Percentiles rank a stretch among this genome's conserved stretches.
Conservation (phyloP, 2,888 invertebrate genomes). For the Strigamia maritima region DNA sequence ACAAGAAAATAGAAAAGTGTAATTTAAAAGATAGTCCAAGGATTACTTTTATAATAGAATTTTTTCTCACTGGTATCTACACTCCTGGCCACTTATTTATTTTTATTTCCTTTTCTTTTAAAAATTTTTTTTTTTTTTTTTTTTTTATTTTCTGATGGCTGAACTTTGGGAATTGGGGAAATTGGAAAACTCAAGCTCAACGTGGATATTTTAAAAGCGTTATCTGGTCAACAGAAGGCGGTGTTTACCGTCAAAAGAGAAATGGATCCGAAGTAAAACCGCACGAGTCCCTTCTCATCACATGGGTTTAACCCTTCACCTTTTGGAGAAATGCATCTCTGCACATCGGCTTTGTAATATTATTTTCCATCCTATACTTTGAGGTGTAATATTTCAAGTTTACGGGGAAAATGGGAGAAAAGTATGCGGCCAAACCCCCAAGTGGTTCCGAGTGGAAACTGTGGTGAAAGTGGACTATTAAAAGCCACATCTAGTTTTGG, state of each 20-base stretch:
- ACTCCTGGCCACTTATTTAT: not conserved
- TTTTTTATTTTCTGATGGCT: not conserved
- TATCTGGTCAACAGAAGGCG: constrained; percentile 5
- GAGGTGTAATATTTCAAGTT: constrained; percentile 4
- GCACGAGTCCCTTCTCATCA: constrained; percentile 10
- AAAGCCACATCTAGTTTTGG: constrained; percentile 6
- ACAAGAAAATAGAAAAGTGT: constrained; percentile 15
- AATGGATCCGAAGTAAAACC: constrained; percentile 5
- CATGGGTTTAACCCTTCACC: constrained; percentile 6
- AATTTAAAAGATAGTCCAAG: not conserved
- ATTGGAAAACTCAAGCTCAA: constrained; percentile 3
- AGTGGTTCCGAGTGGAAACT: not conserved
- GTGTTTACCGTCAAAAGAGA: constrained; percentile 1
- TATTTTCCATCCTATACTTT: not conserved
- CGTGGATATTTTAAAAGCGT: not conserved
- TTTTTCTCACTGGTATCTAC: not conserved
- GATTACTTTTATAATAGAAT: constrained; percentile 10
- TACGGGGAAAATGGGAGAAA: not conserved
- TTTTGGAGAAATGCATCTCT: not conserved
- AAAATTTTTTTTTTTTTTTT: no score
- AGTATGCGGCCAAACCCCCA: not conserved
- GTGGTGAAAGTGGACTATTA: constrained; percentile 9
- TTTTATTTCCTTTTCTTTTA: not conserved
- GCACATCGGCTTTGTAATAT: not conserved
- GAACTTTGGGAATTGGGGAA: not conserved